A percentile compares a stretch with the other conserved stretches of the same genome.
Conservation (phyloP, 2,888 invertebrate species). For the Diadromus collaris region DNA sequence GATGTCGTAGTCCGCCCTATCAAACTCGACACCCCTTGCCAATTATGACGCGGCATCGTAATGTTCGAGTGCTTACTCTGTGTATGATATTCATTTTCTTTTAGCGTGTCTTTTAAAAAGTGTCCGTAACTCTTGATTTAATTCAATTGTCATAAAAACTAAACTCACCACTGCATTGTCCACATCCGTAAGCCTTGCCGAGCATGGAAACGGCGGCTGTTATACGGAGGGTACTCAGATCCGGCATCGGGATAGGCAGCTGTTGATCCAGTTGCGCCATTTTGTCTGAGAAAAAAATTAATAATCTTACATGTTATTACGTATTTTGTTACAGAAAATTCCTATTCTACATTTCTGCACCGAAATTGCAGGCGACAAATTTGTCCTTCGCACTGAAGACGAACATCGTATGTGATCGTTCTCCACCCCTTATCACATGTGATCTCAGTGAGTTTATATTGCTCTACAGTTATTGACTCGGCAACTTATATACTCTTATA, state of each 20-base stretch:
- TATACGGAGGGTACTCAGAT: slow-evolving; percentile 81
- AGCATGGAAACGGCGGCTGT: slow-evolving; percentile 82
- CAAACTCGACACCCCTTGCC: slow-evolving; percentile 17
- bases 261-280: slow-evolving; percentile 78
- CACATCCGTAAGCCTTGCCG: slow-evolving; percentile 82
- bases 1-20: not conserved
- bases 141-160: slow-evolving; percentile 11
- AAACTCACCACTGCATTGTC: slow-evolving; percentile 79
- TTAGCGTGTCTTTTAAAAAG: not conserved
- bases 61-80: not conserved
- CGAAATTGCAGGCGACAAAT: slow-evolving; percentile 87
- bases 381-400: slow-evolving; percentile 88
- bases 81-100: not conserved
- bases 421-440: slow-evolving; percentile 86
- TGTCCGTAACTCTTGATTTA: not conserved
- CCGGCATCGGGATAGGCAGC: slow-evolving; percentile 81
- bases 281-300: slow-evolving; percentile 51
- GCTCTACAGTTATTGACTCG: not conserved
- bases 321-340: slow-evolving; percentile 85
- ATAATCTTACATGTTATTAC: slow-evolving; percentile 61
- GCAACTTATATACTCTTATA: too few species aligned
- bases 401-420: slow-evolving; percentile 89
- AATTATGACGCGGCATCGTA: not conserved
- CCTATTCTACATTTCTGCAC: slow-evolving; percentile 85
- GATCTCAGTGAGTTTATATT: slow-evolving; percentile 80